Conservation (phyloP, 2,113 vertebrate species). For the Pollimyrus isidori region DNA sequence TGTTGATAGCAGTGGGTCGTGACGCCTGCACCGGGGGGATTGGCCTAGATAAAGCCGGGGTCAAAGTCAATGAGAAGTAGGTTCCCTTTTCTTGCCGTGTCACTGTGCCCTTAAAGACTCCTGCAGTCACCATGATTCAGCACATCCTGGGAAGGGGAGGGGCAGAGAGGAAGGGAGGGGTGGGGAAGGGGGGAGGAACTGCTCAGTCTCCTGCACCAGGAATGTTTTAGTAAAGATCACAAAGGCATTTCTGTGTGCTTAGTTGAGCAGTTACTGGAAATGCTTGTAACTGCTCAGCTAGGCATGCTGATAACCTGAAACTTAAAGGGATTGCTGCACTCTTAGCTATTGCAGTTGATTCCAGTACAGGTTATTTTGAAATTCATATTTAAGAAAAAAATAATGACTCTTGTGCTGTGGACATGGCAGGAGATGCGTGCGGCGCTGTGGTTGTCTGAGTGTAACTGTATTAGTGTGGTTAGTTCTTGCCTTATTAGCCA, state of each 20-base stretch:
- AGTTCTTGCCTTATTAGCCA: neutral
- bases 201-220: neutral
- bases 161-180: neutral
- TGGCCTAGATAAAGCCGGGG: slow-evolving; percentile 77
- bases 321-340: neutral
- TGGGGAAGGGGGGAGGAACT: neutral
- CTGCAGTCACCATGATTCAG: slow-evolving; percentile 58
- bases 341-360: neutral
- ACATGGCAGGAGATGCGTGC: neutral
- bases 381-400: neutral
- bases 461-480: neutral
- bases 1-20: slow-evolving; percentile 84
- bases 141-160: slow-evolving; percentile 27
- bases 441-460: neutral
- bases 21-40: slow-evolving; percentile 84
- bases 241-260: neutral
- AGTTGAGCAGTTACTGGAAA: neutral
- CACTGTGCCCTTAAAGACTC: slow-evolving; percentile 41
- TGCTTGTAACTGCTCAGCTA: neutral
- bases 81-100: slow-evolving; percentile 35
- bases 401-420: neutral
- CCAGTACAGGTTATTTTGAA: neutral
- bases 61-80: slow-evolving; percentile 80
- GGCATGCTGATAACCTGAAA: neutral
- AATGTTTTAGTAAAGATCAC: neutral